phyloP scores from a whole-genome alignment of 2,113 vertebrate genomes.

The Oryctolagus cuniculus region DNA sequence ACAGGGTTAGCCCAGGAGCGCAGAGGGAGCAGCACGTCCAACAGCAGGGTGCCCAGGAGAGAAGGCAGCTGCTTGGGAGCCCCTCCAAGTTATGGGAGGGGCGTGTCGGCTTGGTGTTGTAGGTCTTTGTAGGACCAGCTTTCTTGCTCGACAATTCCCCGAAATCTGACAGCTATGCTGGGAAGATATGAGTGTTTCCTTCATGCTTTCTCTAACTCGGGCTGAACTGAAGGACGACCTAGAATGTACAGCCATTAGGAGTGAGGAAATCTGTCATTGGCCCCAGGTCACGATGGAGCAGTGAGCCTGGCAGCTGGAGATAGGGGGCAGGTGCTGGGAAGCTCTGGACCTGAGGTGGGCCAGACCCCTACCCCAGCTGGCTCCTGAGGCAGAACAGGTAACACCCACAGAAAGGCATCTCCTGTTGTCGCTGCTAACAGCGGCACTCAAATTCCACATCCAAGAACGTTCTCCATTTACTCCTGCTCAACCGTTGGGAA shows the following conservation, averaged over 20 bases:
- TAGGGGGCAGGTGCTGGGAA: not conserved
- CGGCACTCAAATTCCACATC: conserved; percentile 16
- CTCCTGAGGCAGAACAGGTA: not conserved
- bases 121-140: not conserved
- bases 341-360: not conserved
- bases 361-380: not conserved
- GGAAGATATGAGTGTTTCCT: conserved; percentile 44
- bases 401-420: conserved; percentile 13
- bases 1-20: not conserved
- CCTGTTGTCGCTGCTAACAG: conserved; percentile 51
- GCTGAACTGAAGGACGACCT: conserved; percentile 11
- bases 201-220: not conserved
- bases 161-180: not conserved
- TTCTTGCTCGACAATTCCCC: conserved; percentile 6
- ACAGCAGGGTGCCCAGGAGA: not conserved
- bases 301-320: not conserved
- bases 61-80: not conserved
- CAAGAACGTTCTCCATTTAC: conserved; percentile 29
- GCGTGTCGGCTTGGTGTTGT: not conserved
- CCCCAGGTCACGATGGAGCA: not conserved
- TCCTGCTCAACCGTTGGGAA: conserved; percentile 26
- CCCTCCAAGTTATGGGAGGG: not conserved
- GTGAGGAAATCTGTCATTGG: conserved; percentile 14
- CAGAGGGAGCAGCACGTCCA: not conserved
- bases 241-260: not conserved